Percentiles rank a stretch among this genome's conserved stretches.
phyloP scores from a whole-genome alignment of 1,140 invertebrate genomes.

The Neotoxoptera formosana region DNA sequence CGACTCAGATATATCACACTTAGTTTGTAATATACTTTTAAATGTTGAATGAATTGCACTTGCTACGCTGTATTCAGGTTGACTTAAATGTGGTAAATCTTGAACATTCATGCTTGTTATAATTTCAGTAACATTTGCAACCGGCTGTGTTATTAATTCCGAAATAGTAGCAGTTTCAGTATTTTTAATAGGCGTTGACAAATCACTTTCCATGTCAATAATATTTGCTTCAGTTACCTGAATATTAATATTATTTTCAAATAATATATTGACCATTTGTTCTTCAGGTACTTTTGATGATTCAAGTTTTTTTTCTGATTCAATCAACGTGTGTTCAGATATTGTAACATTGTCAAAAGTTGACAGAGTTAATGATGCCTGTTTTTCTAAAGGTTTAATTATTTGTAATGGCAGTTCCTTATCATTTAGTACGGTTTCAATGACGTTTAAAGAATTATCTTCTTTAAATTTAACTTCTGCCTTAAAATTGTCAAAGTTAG shows the following conservation, averaged over 20 bases:
- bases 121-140: conserved; percentile 43
- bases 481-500: conserved; percentile 55
- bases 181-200: conserved; percentile 56
- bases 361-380: not conserved
- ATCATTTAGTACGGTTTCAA: conserved; percentile 60
- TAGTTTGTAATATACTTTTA: conserved; percentile 20
- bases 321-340: conserved; percentile 57
- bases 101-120: conserved; percentile 5
- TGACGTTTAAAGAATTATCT: conserved; percentile 57
- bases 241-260: conserved; percentile 60
- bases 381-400: not conserved
- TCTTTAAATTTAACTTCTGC: conserved; percentile 60
- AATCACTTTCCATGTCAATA: conserved; percentile 61
- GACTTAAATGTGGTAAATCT: not conserved
- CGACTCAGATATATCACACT: not conserved
- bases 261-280: conserved; percentile 42
- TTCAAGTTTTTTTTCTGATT: not conserved
- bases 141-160: not conserved
- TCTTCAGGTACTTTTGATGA: not conserved
- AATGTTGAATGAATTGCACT: not conserved
- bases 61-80: not conserved
- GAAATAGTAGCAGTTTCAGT: not conserved
- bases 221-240: conserved; percentile 60
- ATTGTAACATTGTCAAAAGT: not conserved
- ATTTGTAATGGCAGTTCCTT: conserved; percentile 47